Evolutionary conservation across 2,113 vertebrate species (phyloP), one percentile per base, ranked within the genome.

Genomic region (Archocentrus centrarchus): DNA sequence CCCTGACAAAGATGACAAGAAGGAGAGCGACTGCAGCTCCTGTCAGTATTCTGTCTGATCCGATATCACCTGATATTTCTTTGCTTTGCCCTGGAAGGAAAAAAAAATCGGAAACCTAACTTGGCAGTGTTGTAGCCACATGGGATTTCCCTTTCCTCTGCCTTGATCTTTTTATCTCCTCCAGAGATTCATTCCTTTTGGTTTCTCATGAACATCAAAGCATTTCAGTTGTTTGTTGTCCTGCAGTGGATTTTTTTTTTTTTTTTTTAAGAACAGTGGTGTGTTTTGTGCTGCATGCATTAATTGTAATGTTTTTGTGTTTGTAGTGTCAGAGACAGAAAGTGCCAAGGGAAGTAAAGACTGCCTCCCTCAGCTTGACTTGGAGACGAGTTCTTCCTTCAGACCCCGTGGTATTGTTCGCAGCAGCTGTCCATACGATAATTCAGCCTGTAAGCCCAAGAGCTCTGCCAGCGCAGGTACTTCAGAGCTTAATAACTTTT

Each of bases 1-100:
- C 81, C 80, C 75, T 2, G 89, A 90, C 86, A 93, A 88, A 66
- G 92, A 93, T 0, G 89, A 93, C 59, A 93, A 92, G 92, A 94
- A 93, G 82, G 94, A 94, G 92, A 95, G 94, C 79, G 94, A 95
- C 93, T 92, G 91, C 89, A 95, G 94, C 89, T 95, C 94, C 83
- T 59, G 94, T 95, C 79, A 95, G 94, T 95, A 84, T 6, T 57
- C 78, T 37, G 18, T 39, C 75, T 77, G 24, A 75, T 77, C 80
- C 59, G 50, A 79, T 32, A 39, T 58, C 57, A 44, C 44, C 77
- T 64, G 44, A 79, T 80, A 44, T 76, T 64, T 80, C 70, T 70
- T 70, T 85, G 17, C 66, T 20, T 62, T 7, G 30, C 35, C 13
- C n/a, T 15, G 30, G 13, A 17, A 68, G 39, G 57, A 63, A 6